Conservation (phyloP, 2,113 vertebrate species). For the Petroica traversi region DNA sequence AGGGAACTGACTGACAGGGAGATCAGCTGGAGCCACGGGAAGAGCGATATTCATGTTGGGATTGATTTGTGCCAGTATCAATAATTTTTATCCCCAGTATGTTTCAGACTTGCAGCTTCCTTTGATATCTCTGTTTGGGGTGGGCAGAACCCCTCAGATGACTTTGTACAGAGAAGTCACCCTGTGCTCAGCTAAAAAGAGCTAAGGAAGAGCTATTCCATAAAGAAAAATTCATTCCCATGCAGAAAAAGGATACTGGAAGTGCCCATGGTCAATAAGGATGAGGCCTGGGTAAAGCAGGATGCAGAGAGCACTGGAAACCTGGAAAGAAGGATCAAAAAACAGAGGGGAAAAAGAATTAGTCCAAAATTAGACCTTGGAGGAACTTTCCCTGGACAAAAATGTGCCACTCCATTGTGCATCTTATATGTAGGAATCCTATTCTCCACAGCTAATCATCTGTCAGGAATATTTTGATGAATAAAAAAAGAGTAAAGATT, state of each 20-base stretch:
- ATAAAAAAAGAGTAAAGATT: background rate
- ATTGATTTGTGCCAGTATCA: background rate
- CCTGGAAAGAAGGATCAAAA: conserved; percentile 66
- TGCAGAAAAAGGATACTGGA: conserved; percentile 92
- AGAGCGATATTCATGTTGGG: background rate
- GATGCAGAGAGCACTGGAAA: conserved; percentile 82
- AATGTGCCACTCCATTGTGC: background rate
- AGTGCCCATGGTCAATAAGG: conserved; percentile 96
- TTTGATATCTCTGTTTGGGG: background rate
- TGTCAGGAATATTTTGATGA: background rate
- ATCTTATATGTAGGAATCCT: background rate
- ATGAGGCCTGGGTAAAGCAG: conserved; percentile 94
- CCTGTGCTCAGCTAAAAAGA: background rate
- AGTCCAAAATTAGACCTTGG: background rate
- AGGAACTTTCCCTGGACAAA: background rate
- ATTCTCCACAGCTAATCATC: background rate
- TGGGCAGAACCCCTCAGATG: background rate
- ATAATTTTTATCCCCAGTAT: background rate
- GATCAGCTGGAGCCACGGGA: background rate
- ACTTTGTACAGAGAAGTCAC: background rate
- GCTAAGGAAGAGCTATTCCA: background rate
- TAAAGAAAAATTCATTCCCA: background rate
- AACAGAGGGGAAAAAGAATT: background rate
- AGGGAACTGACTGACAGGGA: background rate
- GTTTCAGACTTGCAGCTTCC: background rate